Evolutionary conservation across 2,113 vertebrate genomes (phyloP).

Genomic region (Formicarius rufipectus): DNA sequence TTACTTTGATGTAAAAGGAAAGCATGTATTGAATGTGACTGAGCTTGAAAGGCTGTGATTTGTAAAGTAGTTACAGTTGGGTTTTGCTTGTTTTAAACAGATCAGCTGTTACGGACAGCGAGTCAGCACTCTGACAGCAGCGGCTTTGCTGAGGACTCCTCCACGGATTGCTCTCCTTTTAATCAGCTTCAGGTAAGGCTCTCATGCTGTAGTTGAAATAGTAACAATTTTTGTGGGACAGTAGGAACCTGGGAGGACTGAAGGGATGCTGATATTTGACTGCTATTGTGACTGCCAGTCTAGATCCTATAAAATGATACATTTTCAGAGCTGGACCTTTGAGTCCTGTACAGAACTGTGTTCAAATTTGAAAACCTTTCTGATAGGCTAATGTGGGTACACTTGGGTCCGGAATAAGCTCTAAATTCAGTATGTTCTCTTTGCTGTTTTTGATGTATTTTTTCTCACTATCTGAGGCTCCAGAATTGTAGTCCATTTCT

Average conservation of each 20-base stretch:
- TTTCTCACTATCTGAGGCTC: background rate
- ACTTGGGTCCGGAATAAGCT: background rate
- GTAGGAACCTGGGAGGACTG: background rate
- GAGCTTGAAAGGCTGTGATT: background rate
- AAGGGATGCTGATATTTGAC: background rate
- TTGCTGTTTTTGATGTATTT: background rate
- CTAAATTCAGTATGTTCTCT: background rate
- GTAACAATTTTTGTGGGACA: background rate
- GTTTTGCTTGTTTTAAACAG: slow-evolving; percentile 40
- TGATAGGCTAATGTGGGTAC: background rate
- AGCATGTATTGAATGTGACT: background rate
- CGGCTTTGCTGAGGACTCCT: slow-evolving; percentile 93
- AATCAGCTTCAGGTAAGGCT: slow-evolving; percentile 84
- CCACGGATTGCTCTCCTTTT: slow-evolving; percentile 77
- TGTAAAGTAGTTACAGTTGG: background rate
- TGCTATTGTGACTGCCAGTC: background rate
- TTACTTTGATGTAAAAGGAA: background rate
- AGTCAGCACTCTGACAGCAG: slow-evolving; percentile 98
- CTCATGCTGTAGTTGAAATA: background rate
- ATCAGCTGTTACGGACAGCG: slow-evolving; percentile 83
- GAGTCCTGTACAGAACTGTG: background rate
- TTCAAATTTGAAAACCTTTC: background rate
- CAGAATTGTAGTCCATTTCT: background rate
- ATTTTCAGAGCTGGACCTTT: background rate
- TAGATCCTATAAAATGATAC: background rate